phyloP scores from a whole-genome alignment of 2,113 vertebrate genomes.

The Oreochromis niloticus region DNA sequence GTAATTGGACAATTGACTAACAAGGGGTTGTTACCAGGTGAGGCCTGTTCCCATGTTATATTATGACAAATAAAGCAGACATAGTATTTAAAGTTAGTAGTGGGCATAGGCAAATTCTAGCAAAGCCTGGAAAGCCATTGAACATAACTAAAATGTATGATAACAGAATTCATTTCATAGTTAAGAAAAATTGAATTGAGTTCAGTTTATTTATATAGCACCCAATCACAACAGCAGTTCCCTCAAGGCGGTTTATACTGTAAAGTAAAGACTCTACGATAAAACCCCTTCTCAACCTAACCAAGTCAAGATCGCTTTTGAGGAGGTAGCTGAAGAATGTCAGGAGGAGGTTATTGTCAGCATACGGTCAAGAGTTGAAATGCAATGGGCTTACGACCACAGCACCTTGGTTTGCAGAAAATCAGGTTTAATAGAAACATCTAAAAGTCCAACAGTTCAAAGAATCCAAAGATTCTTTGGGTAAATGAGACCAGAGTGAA shows the following conservation, averaged over 20 bases:
- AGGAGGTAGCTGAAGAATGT: not conserved
- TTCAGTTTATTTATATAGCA: not conserved
- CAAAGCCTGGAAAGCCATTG: not conserved
- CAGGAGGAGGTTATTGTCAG: not conserved
- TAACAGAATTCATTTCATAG: not conserved
- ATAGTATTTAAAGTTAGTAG: not conserved
- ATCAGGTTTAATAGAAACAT: not conserved
- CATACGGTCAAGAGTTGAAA: not conserved
- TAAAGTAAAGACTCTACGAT: not conserved
- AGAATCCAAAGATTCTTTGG: not conserved
- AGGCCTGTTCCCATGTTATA: not conserved
- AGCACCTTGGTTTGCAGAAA: not conserved
- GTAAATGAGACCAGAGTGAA: not conserved
- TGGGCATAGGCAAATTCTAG: not conserved
- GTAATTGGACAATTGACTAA: not conserved
- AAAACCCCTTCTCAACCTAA: not conserved
- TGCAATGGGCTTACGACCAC: not conserved
- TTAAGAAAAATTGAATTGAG: not conserved
- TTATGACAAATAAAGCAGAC: not conserved
- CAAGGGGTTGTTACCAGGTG: not conserved
- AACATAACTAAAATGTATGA: not conserved
- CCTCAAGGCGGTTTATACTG: not conserved
- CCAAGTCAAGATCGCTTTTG: not conserved
- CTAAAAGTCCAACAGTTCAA: not conserved
- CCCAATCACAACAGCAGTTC: not conserved